phyloP scores from a whole-genome alignment of 2,888 invertebrate genomes.

The Idaea biselata region DNA sequence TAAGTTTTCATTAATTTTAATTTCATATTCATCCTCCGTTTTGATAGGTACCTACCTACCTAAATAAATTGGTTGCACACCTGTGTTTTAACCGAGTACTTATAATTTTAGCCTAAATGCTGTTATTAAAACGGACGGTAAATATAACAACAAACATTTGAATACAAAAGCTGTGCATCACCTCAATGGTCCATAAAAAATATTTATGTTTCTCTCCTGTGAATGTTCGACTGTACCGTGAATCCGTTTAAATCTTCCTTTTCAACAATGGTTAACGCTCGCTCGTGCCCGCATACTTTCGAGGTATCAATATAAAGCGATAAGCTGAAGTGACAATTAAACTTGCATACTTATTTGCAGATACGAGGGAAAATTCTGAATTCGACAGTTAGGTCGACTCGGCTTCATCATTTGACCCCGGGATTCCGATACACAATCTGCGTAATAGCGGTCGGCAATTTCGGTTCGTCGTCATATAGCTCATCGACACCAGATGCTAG shows the following conservation, averaged over 20 bases:
- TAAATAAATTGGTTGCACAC: slow-evolving; percentile 30
- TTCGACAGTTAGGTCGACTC: slow-evolving; percentile 86
- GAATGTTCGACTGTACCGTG: slow-evolving; percentile 62
- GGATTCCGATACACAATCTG: slow-evolving; percentile 92
- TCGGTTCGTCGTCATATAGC: slow-evolving; percentile 66
- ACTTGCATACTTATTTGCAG: slow-evolving; percentile 62
- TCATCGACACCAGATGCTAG: slow-evolving; percentile 75
- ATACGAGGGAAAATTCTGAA: slow-evolving; percentile 89
- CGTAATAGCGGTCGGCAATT: slow-evolving; percentile 91
- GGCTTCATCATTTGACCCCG: slow-evolving; percentile 87
- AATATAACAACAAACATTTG: slow-evolving; percentile 75
- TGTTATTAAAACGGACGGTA: slow-evolving; percentile 54
- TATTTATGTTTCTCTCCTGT: slow-evolving; percentile 74
- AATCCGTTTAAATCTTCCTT: slow-evolving; percentile 70
- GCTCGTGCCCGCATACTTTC: slow-evolving; percentile 49
- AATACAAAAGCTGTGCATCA: slow-evolving; percentile 78
- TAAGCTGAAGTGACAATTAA: slow-evolving; percentile 20
- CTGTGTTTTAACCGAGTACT: slow-evolving; percentile 40
- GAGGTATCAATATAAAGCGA: slow-evolving; percentile 30
- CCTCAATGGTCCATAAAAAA: slow-evolving; percentile 80
- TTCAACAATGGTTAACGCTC: slow-evolving; percentile 50
- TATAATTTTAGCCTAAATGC: slow-evolving; percentile 49
- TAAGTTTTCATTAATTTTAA: slow-evolving; percentile 54
- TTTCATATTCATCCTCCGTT: slow-evolving; percentile 14
- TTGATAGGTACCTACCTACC: slow-evolving; percentile 5